Evolutionary conservation across 2,797 vertebrate genomes (phyloP).

Genomic region (Alfaro cultratus): DNA sequence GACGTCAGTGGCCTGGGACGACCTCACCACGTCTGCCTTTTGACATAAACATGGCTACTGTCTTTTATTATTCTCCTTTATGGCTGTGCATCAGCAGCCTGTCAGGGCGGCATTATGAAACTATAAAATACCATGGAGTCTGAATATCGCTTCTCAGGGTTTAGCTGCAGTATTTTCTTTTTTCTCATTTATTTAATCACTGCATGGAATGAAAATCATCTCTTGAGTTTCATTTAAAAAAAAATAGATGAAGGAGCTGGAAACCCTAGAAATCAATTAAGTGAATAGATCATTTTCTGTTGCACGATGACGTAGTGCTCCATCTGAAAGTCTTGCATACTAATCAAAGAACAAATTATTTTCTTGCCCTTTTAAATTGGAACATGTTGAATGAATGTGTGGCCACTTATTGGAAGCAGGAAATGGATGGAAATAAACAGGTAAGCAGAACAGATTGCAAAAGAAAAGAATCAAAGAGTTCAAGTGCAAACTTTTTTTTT

Average conservation of each 20-base stretch:
- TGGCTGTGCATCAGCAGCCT: slow-evolving; percentile 21
- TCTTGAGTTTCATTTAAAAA: not conserved
- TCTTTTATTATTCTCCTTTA: slow-evolving; percentile 74
- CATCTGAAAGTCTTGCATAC: not conserved
- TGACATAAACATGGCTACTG: slow-evolving; percentile 63
- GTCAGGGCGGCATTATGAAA: slow-evolving; percentile 32
- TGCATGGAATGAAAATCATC: not conserved
- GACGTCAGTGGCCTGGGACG: slow-evolving; percentile 53
- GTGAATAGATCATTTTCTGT: not conserved
- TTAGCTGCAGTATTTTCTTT: slow-evolving; percentile 24
- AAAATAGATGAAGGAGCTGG: not conserved
- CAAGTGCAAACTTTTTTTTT: not conserved
- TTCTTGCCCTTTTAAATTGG: not conserved
- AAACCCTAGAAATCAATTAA: not conserved
- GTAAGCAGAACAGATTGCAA: not conserved
- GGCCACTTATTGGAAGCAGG: not conserved
- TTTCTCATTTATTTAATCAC: not conserved
- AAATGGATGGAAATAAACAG: not conserved
- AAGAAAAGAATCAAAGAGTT: not conserved
- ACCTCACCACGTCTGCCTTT: slow-evolving; percentile 70
- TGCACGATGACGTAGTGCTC: not conserved
- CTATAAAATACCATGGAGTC: slow-evolving; percentile 46
- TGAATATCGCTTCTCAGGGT: slow-evolving; percentile 31
- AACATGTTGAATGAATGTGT: not conserved
- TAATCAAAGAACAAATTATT: not conserved